Base-by-base conservation (phyloP, 2,888 invertebrate genomes). In the Candidula unifasciata region DNA sequence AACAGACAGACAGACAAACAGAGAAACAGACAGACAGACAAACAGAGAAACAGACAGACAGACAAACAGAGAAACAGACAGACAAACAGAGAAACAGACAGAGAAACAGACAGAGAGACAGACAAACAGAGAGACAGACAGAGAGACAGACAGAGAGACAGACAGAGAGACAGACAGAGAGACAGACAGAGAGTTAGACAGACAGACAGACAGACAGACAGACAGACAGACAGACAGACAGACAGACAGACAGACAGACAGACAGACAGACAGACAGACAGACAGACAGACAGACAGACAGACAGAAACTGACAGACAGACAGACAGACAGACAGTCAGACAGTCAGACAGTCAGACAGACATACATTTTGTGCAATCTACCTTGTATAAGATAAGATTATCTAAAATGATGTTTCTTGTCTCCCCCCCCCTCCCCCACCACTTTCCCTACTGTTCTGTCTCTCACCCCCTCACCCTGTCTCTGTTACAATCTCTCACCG, bases 81-180 rank as follows among this genome's bases (percentile, higher is more conserved):
- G 84, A 79, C 37, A 81, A 57, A 81, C 24, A 71, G 79, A 79
- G 66, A 66, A 35, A 66, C 64, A 10, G 79, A 30, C 8, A 44
- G 44, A 44, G 24, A 68, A 44, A 68, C 27, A 64, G 66, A 60
- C 57, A 82, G 74, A 82, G 27, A 37, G 60, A 82, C 27, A 44
- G 54, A 52, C n/a, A 21, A 30, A 33, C n/a, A 68, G 64, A 54
- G 5, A 80, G 80, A 71, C 35, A 80, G 69, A 76, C 71, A 80
- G 80, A 64, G 33, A 71, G 76, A 74, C 73, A 84, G 84, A 74
- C 73, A 80, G 85, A 82, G 68, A 71, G 82, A 77, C 68, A 82
- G 69, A 82, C 68, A 85, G 85, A 82, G 64, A 80, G 84, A 69
- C 54, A 82, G 82, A 82, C 71, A 73, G 82, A 82, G 37, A 80